Conservation (phyloP, 2,797 vertebrate genomes). For the Macropodus opercularis region DNA sequence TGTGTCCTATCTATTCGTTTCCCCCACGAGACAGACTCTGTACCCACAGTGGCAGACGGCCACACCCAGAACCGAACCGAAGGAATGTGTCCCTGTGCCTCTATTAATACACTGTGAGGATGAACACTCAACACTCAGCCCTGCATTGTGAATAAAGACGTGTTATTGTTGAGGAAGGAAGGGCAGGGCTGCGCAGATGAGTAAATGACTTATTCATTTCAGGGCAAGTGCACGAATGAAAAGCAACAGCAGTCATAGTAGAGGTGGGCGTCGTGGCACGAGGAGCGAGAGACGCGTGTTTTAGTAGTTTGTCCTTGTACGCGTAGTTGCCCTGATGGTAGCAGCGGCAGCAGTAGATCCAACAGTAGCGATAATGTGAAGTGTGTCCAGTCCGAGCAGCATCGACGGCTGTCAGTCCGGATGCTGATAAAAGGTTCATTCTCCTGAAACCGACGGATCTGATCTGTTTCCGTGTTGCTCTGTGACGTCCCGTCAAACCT, state of each 20-base stretch:
- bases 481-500: constrained; percentile 38
- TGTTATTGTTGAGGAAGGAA: not conserved
- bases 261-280: not conserved
- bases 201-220: too few species aligned
- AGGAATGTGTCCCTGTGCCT: constrained; percentile 67
- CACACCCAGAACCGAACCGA: constrained; percentile 62
- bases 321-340: not conserved
- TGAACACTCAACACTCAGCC: not conserved
- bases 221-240: not conserved
- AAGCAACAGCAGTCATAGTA: not conserved
- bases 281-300: too few species aligned
- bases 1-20: constrained; percentile 67
- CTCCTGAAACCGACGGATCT: constrained; percentile 53
- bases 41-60: constrained; percentile 45
- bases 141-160: not conserved
- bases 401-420: constrained; percentile 32
- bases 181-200: too few species aligned
- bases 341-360: not conserved
- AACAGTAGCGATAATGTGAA: too few species aligned
- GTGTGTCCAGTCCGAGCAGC: constrained; percentile 49
- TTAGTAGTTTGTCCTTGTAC: not conserved
- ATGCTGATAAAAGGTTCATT: constrained; percentile 55
- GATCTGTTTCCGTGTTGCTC: constrained; percentile 31
- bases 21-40: constrained; percentile 51
- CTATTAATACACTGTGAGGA: constrained; percentile 44